Conservation (phyloP, 1,140 invertebrate genomes). For the Drosophila simulans region DNA sequence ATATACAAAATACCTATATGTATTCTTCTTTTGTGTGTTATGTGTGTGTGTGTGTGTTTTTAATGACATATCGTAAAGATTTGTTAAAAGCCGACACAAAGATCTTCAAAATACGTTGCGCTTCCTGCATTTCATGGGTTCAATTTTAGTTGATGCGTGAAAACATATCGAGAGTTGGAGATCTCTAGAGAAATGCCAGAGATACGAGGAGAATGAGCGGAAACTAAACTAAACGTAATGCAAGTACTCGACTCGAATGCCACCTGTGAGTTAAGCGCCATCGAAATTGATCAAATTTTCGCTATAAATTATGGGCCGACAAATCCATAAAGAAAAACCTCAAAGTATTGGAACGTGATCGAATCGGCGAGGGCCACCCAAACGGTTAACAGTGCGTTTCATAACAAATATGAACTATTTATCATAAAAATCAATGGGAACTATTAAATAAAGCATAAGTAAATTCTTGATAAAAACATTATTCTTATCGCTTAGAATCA, state of each 20-base stretch:
- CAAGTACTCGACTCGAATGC: constrained; percentile 51
- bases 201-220: background rate
- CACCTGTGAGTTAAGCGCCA: constrained; percentile 56
- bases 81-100: constrained; percentile 77
- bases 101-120: constrained; percentile 69
- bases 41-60: constrained; percentile 48
- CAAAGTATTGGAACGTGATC: constrained; percentile 80
- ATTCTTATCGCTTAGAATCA: too few relatives aligned
- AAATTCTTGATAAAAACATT: too few relatives aligned
- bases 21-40: constrained; percentile 19
- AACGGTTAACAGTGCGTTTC: constrained; percentile 21
- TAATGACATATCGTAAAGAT: constrained; percentile 83
- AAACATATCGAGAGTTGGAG: constrained; percentile 46
- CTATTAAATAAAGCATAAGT: too few relatives aligned
- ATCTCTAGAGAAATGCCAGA: background rate
- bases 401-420: background rate
- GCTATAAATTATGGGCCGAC: constrained; percentile 71
- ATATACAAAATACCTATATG: background rate
- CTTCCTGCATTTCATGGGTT: constrained; percentile 70
- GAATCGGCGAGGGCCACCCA: constrained; percentile 41
- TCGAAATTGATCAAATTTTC: constrained; percentile 74
- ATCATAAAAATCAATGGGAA: background rate
- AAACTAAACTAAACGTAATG: constrained; percentile 1
- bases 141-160: constrained; percentile 69
- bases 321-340: constrained; percentile 50